phyloP scores from a whole-genome alignment of 1,140 invertebrate genomes.

The Magallana gigas region DNA sequence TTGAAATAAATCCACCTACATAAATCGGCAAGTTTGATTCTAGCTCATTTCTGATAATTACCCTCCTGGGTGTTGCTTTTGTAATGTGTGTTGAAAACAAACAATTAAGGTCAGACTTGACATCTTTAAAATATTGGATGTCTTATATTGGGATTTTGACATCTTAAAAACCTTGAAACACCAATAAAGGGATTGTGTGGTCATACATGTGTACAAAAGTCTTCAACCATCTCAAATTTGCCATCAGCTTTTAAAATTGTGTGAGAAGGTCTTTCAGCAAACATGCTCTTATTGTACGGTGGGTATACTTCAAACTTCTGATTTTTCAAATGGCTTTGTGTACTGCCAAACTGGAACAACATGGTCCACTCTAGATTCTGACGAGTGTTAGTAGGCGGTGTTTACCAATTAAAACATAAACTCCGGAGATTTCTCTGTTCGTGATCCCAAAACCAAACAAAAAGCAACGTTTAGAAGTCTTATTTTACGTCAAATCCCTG shows the following conservation, averaged over 20 bases:
- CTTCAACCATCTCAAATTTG: not conserved
- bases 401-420: constrained; percentile 14
- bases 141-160: too few species aligned
- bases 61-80: too few species aligned
- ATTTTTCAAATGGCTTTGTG: constrained; percentile 9
- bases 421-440: not conserved
- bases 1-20: too few species aligned
- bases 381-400: not conserved
- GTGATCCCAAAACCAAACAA: not conserved
- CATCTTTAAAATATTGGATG: too few species aligned
- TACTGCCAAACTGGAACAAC: not conserved
- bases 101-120: too few species aligned
- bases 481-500: not conserved
- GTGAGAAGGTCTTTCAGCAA: not conserved
- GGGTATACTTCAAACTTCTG: not conserved
- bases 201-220: not conserved
- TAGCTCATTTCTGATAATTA: too few species aligned
- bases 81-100: too few species aligned
- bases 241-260: not conserved
- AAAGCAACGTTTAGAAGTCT: not conserved
- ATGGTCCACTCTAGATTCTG: not conserved
- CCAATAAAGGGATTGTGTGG: too few species aligned
- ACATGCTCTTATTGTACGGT: not conserved
- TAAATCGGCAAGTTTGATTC: too few species aligned
- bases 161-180: too few species aligned